phyloP scores from a whole-genome alignment of 2,888 invertebrate genomes.

The Stenodema calcarata region DNA sequence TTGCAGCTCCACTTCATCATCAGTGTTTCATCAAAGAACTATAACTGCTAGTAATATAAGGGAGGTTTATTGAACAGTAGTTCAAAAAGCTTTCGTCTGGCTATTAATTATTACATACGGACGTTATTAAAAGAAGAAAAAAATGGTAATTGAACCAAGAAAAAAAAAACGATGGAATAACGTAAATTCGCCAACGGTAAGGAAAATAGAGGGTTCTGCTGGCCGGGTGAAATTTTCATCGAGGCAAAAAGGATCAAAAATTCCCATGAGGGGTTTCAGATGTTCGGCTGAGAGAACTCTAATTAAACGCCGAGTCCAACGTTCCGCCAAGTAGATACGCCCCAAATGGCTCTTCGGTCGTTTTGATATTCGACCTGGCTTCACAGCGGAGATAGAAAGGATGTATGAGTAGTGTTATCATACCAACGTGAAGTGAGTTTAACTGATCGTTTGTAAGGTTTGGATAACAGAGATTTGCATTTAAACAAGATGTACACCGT shows the following conservation, averaged over 20 bases:
- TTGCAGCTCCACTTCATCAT: no score
- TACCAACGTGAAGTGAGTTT: no score
- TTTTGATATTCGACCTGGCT: not conserved
- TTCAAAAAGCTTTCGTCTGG: no score
- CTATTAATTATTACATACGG: no score
- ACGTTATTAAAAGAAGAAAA: no score
- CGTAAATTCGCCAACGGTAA: not conserved
- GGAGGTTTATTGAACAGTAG: no score
- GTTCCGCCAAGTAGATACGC: not conserved
- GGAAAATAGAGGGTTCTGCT: not conserved
- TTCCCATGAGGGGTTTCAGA: not conserved
- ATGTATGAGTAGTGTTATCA: no score
- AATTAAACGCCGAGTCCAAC: constrained; percentile 1
- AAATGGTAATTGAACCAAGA: not conserved
- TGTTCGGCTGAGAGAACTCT: not conserved
- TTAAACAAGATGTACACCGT: not conserved
- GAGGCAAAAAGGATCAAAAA: not conserved
- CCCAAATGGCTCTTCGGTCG: not conserved
- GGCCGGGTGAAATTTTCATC: not conserved
- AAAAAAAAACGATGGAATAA: not conserved
- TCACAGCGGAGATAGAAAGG: not conserved
- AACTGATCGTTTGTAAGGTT: no score
- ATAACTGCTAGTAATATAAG: no score
- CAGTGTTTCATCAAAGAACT: no score
- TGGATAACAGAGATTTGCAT: not conserved